Base-by-base conservation (phyloP, 2,888 invertebrate species). In the Elegia similella region DNA sequence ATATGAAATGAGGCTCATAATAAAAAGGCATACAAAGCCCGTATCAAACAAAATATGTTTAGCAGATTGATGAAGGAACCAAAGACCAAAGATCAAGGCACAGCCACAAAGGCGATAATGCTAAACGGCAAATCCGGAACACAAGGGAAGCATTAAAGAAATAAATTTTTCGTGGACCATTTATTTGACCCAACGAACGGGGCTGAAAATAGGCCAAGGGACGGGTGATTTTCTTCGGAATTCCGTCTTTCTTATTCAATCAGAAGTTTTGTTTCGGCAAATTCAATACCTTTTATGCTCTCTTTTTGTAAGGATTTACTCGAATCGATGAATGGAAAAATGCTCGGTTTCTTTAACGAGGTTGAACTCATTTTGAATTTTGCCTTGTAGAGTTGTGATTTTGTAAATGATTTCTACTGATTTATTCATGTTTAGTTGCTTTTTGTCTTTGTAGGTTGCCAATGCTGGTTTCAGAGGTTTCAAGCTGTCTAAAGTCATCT, bases 161-260 rank as follows among this genome's bases (percentile, higher is more conserved):
- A 86, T 88, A 83, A 84, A 88, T 88, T 87, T 79, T 82, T 80
- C 82, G 75, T 73, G 82, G 78, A 69, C 84, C 86, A 86, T 89
- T 89, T 88, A 85, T 86, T 88, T 82, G 77, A 76, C 78, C 80
- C 76, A 83, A 76, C 72, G 74, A 73, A 73, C 70, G 75, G 56
- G 69, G 69, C 67, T 66, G 72, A 73, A 78, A 76, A 72, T 76
- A 70, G 78, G 79, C 70, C 76, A 75, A 72, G 69, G 71, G 69
- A 55, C 68, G 70, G 63, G 63, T 63, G 70, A 69, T 61, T 67
- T 58, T 57, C 63, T 42, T 64, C 66, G 65, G 74, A 70, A 69
- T 69, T 53, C 46, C 52, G 55, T 54, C 61, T 64, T 62, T 59
- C 57, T 54, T 56, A 50, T 62, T 57, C 61, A 62, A 64, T 64